Conservation (phyloP, 2,113 vertebrate species). For the Ictalurus furcatus region DNA sequence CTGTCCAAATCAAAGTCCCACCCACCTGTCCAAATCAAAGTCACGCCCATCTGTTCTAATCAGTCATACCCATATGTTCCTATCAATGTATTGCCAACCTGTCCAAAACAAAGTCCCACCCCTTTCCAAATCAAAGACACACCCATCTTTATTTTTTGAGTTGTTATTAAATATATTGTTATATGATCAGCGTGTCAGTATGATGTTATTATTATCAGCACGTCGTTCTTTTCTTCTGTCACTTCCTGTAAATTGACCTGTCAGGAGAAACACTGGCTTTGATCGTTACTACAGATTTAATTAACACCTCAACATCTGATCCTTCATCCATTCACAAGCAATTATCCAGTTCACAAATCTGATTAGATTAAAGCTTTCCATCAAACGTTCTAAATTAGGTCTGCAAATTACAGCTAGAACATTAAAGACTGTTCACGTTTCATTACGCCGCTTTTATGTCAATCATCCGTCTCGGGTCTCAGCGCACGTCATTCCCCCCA, state of each 20-base stretch:
- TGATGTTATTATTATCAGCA: not conserved
- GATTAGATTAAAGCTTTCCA: not conserved
- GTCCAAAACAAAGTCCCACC: not conserved
- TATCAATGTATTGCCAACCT: not conserved
- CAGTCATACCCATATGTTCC: not conserved
- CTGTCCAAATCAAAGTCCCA: not conserved
- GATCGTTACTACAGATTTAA: not conserved
- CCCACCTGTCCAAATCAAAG: not conserved
- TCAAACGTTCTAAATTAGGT: no score
- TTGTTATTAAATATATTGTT: not conserved
- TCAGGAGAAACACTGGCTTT: slow-evolving; percentile 1
- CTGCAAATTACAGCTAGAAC: not conserved
- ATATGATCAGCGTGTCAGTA: not conserved
- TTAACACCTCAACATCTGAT: not conserved
- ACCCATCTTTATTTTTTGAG: not conserved
- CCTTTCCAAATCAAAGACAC: not conserved
- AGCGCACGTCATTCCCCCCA: not conserved
- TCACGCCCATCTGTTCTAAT: not conserved
- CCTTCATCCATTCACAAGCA: not conserved
- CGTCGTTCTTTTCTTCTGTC: not conserved
- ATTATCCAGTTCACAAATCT: not conserved
- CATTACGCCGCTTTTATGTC: not conserved
- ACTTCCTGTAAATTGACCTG: not conserved
- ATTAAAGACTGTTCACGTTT: not conserved
- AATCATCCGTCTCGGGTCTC: not conserved